phyloP scores from a whole-genome alignment of 2,888 invertebrate species.

The Orthosia cruda region DNA sequence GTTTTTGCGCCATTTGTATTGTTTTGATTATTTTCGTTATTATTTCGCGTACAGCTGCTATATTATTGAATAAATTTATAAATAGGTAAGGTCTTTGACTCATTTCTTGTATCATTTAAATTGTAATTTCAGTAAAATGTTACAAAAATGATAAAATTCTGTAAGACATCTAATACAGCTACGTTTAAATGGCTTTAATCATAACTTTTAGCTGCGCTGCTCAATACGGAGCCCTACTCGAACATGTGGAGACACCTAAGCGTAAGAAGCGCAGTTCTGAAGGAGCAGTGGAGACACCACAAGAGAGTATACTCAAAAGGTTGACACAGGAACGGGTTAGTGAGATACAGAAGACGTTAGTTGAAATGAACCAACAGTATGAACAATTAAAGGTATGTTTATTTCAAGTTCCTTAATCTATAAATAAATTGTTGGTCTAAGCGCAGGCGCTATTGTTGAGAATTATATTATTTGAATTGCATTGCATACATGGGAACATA shows the following conservation, averaged over 20 bases:
- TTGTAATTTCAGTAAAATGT: neutral
- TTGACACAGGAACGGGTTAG: conserved; percentile 95
- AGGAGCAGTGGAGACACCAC: conserved; percentile 93
- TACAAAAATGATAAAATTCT: neutral
- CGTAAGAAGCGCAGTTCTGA: conserved; percentile 95
- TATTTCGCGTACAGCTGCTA: neutral
- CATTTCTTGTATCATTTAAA: neutral
- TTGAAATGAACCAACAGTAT: conserved; percentile 95
- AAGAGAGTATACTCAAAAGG: conserved; percentile 95
- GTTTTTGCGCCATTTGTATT: neutral
- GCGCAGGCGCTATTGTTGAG: no score
- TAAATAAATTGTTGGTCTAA: no score
- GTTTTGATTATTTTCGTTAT: neutral
- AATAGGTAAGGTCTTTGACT: neutral
- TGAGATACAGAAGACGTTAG: conserved; percentile 94
- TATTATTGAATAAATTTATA: no score
- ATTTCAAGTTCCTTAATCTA: neutral
- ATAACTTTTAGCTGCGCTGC: conserved; percentile 93
- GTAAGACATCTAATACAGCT: no score
- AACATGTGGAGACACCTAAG: conserved; percentile 96
- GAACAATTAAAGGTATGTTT: conserved; percentile 92
- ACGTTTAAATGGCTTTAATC: neutral
- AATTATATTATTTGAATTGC: no score
- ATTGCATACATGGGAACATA: no score
- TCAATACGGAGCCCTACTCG: conserved; percentile 96